Conservation (phyloP, 2,113 vertebrate species). For the Callionymus lyra region DNA sequence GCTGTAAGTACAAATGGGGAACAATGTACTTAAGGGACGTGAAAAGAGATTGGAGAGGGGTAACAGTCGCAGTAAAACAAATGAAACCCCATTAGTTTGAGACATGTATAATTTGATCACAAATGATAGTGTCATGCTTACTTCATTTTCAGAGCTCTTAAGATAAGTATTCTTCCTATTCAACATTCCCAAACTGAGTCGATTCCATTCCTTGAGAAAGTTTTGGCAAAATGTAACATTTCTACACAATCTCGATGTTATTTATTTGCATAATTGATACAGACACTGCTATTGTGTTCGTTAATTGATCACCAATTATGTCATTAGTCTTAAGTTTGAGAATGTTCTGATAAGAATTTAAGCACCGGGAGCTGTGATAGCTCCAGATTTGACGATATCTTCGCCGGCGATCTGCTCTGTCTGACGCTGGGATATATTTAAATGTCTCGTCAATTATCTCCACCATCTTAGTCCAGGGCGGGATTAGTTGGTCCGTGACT, state of each 20-base stretch:
- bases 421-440: conserved; percentile 31
- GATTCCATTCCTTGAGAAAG: no score
- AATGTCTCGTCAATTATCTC: conserved; percentile 30
- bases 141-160: no score
- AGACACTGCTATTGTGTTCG: conserved; percentile 30
- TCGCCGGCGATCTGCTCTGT: conserved; percentile 25
- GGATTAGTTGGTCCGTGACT: background rate
- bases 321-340: conserved; percentile 42
- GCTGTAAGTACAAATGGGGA: conserved; percentile 10
- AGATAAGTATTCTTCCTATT: no score
- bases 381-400: conserved; percentile 21
- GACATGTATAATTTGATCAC: no score
- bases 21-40: conserved; percentile 10
- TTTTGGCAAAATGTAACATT: background rate
- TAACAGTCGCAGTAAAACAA: background rate
- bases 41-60: background rate
- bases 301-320: conserved; percentile 46
- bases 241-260: conserved; percentile 6
- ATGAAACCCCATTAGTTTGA: no score
- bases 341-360: conserved; percentile 38
- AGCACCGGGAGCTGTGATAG: conserved; percentile 16
- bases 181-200: no score
- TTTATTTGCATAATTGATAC: conserved; percentile 43
- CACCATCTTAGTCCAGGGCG: conserved; percentile 18
- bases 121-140: no score